Conservation (phyloP, 2,113 vertebrate species). For the Elanus axillaris region DNA sequence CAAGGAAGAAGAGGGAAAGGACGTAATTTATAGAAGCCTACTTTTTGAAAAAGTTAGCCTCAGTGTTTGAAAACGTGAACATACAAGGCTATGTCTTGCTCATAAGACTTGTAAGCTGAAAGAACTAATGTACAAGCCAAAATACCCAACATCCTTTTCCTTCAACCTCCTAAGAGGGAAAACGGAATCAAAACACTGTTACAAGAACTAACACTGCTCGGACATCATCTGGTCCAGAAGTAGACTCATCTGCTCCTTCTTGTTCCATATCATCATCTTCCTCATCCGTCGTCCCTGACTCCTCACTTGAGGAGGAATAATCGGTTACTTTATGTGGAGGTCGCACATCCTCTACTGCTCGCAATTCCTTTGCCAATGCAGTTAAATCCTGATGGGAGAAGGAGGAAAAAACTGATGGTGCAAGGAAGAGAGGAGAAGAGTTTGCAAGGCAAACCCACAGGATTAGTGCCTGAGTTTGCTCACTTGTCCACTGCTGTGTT, state of each 20-base stretch:
- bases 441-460: not conserved
- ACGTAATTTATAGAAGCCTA: not conserved
- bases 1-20: not conserved
- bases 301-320: conserved; percentile 97
- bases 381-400: conserved; percentile 83
- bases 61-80: not conserved
- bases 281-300: conserved; percentile 94
- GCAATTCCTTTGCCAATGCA: conserved; percentile 92
- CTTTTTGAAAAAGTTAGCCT: not conserved
- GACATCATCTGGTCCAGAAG: conserved; percentile 91
- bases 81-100: not conserved
- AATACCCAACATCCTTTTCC: not conserved
- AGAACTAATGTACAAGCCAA: not conserved
- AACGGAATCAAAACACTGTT: not conserved
- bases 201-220: conserved; percentile 84
- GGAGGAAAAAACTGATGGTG: not conserved
- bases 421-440: not conserved
- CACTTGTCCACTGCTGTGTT: not conserved
- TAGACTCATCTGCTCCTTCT: conserved; percentile 90
- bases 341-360: conserved; percentile 91
- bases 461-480: not conserved
- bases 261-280: conserved; percentile 97
- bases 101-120: not conserved
- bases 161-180: not conserved
- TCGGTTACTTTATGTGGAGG: conserved; percentile 95